phyloP scores from a whole-genome alignment of 2,797 vertebrate species.

The Petrocephalus sullivani region DNA sequence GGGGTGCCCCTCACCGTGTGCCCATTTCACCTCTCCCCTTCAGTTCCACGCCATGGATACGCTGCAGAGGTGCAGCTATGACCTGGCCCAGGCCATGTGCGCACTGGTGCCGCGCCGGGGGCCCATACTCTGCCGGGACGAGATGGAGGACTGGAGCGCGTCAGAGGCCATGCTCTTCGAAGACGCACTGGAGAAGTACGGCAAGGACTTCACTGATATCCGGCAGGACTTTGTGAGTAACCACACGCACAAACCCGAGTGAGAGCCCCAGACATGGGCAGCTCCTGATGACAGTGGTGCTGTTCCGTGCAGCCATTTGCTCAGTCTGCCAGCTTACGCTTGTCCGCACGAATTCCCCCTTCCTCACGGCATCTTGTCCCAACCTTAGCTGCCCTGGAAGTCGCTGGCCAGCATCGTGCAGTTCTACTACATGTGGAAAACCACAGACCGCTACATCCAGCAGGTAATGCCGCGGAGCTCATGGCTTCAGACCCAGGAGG shows the following conservation, averaged over 20 bases:
- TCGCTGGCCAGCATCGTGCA: constrained; percentile 78
- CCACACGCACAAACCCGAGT: background rate
- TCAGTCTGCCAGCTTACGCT: background rate
- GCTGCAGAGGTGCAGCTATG: constrained; percentile 61
- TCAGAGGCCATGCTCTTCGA: constrained; percentile 68
- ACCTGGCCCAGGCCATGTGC: constrained; percentile 65
- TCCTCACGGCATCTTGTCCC: background rate
- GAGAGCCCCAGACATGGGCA: background rate
- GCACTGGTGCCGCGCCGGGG: constrained; percentile 67
- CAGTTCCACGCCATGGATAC: constrained; percentile 72
- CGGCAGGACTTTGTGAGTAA: constrained; percentile 70
- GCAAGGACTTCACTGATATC: constrained; percentile 71
- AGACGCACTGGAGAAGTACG: constrained; percentile 68
- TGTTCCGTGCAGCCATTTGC: background rate
- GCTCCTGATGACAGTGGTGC: background rate
- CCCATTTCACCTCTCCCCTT: too few relatives aligned
- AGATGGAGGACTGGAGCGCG: constrained; percentile 75
- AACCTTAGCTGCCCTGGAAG: constrained; percentile 72
- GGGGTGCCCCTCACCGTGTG: too few relatives aligned
- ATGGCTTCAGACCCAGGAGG: background rate
- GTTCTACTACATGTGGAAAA: constrained; percentile 85
- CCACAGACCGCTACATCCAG: constrained; percentile 78
- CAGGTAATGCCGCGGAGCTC: constrained; percentile 53
- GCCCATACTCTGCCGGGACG: constrained; percentile 65
- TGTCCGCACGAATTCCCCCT: background rate